Evolutionary conservation across 64 coral and sea anemone genomes (phyloP), one percentile per base, ranked within the genome.

Genomic region (Acropora tenuis): DNA sequence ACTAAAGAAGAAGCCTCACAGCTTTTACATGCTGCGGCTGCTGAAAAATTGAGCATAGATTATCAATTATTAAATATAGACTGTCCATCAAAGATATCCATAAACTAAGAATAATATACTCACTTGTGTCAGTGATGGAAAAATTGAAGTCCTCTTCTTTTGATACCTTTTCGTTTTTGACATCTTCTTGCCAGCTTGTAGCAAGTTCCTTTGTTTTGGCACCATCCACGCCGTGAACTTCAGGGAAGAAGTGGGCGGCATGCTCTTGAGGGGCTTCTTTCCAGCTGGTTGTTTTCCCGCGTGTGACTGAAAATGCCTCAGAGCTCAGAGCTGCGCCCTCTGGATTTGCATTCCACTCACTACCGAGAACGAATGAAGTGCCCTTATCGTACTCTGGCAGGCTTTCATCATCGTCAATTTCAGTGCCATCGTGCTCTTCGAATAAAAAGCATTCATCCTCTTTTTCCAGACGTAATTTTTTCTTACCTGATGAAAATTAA

Each of bases 331-430:
- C 15, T 71, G 67, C 67, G 5, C 15, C 18, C 2, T 30, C 67
- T 71, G 67, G 67, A 71, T 71, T 71, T 71, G 67, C 67, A 71
- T 18, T 71, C 67, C 67, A 71, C 67, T 71, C 67, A 18, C 19
- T 11, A 71, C 67, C 67, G 67, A 71, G 67, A 71, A 71, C 67
- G 19, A 71, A 71, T 18, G 13, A 71, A 7, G 15, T 71, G 67
- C 67, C 67, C 67, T 71, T 71, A 18, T 71, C 67, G 67, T 71
- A 71, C 67, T 71, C 67, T 71, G 18, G 15, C 67, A 71, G 67
- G 19, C 67, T 71, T 71, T 71, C 67, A 30, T 71, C 67, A 71
- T 71, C 67, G 19, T 71, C 67, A 71, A 71, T 30, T 71, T 71
- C 67, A 18, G 67, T 71, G 8, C 67, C 67, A 71, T 71, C 67